Percentiles rank a stretch among this genome's conserved stretches.
phyloP scores from a whole-genome alignment of 2,888 invertebrate species.

The Saturnia pavonia region DNA sequence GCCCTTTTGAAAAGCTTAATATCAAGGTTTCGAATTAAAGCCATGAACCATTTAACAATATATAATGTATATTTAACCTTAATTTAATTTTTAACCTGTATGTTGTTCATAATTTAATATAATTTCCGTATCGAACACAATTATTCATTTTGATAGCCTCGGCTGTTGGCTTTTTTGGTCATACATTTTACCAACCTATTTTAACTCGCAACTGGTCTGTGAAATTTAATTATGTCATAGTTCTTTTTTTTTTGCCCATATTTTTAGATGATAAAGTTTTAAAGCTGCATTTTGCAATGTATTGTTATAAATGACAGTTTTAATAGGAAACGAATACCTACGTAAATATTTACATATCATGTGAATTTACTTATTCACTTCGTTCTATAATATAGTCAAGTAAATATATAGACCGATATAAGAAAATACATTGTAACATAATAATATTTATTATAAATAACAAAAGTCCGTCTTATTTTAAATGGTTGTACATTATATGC shows the following conservation, averaged over 20 bases:
- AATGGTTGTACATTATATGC: too few species aligned
- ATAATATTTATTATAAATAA: too few species aligned
- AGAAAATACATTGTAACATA: background rate
- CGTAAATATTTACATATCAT: background rate
- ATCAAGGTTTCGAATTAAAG: slow-evolving; percentile 12
- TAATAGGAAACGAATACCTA: background rate
- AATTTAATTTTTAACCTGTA: background rate
- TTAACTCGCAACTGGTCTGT: background rate
- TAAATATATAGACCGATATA: background rate
- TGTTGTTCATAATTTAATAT: background rate
- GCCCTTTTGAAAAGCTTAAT: background rate
- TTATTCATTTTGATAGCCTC: background rate
- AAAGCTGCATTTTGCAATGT: background rate
- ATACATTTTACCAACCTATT: background rate
- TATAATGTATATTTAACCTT: too few species aligned
- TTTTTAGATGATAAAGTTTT: background rate
- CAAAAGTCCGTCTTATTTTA: too few species aligned
- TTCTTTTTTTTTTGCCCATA: background rate
- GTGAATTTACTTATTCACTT: background rate
- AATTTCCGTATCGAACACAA: background rate
- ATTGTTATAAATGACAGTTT: background rate
- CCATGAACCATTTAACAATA: background rate
- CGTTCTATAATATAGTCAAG: background rate
- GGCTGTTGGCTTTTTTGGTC: background rate
- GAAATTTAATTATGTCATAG: background rate